phyloP scores from a whole-genome alignment of 1,140 invertebrate species.

The Macrosteles quadrilineatus region DNA sequence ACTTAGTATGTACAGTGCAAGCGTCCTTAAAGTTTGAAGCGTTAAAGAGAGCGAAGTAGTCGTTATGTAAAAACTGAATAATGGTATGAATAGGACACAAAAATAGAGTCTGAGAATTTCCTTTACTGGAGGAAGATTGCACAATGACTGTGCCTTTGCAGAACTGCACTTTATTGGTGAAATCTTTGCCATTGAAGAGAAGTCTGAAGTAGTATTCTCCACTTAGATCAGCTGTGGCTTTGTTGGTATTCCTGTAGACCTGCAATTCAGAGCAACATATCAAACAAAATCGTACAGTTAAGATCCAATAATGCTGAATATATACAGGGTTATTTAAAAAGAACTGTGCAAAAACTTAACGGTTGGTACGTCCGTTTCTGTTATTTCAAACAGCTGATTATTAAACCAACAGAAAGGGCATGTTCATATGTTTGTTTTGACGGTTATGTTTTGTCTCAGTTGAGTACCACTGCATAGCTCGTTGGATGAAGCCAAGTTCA shows the following conservation, averaged over 20 bases:
- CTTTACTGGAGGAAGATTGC: slow-evolving; percentile 45
- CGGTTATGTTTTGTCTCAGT: too few relatives aligned
- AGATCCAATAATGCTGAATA: too few relatives aligned
- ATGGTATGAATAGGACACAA: slow-evolving; percentile 83
- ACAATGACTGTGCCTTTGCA: slow-evolving; percentile 62
- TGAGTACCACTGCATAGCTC: too few relatives aligned
- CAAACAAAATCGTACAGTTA: too few relatives aligned
- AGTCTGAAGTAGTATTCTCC: slow-evolving; percentile 76
- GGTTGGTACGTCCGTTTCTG: too few relatives aligned
- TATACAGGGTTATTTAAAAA: too few relatives aligned
- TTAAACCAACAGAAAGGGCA: too few relatives aligned
- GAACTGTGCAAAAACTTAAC: too few relatives aligned
- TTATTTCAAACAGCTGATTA: too few relatives aligned
- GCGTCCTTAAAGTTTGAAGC: slow-evolving; percentile 84
- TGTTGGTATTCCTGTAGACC: slow-evolving; percentile 62
- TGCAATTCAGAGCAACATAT: too few relatives aligned
- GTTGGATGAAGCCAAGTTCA: too few relatives aligned
- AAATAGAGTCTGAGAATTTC: slow-evolving; percentile 52
- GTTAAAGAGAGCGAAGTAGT: slow-evolving; percentile 78
- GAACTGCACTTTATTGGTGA: slow-evolving; percentile 79
- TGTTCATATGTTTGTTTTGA: too few relatives aligned
- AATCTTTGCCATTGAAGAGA: slow-evolving; percentile 83
- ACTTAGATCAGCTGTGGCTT: slow-evolving; percentile 47
- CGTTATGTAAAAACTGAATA: slow-evolving; percentile 79
- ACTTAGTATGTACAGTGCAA: slow-evolving; percentile 53